Evolutionary conservation across 1,140 invertebrate species (phyloP).

Genomic region (Littorina saxatilis): DNA sequence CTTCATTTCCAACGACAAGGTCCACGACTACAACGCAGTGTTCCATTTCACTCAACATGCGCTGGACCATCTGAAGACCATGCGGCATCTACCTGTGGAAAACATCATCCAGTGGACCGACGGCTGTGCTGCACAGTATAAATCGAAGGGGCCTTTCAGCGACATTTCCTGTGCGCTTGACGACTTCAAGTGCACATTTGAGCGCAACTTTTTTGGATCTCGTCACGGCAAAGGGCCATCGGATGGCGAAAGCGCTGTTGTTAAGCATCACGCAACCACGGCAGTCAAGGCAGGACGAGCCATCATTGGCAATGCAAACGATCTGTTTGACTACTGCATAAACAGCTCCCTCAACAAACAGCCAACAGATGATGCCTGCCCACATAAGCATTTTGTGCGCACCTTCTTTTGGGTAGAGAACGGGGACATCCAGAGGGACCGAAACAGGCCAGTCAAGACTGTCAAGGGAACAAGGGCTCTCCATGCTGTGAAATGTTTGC

Average conservation of each 20-base stretch:
- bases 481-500: no score
- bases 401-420: no score
- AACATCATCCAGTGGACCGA: slow-evolving; percentile 47
- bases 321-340: slow-evolving; percentile 37
- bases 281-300: slow-evolving; percentile 32
- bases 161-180: slow-evolving; percentile 35
- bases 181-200: slow-evolving; percentile 24
- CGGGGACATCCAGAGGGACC: no score
- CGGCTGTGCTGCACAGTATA: slow-evolving; percentile 49
- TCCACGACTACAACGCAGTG: slow-evolving; percentile 49
- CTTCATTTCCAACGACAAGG: slow-evolving; percentile 44
- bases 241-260: slow-evolving; percentile 45
- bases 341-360: background rate
- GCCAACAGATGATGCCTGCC: background rate
- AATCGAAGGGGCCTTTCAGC: slow-evolving; percentile 41
- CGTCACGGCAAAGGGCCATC: slow-evolving; percentile 51
- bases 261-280: slow-evolving; percentile 31
- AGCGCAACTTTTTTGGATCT: slow-evolving; percentile 46
- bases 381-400: no score
- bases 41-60: slow-evolving; percentile 28
- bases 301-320: slow-evolving; percentile 23
- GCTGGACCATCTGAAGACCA: slow-evolving; percentile 24
- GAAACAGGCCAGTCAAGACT: no score
- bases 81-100: slow-evolving; percentile 3
- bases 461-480: no score